These are phyloP conservation scores for Steinernema carpocapsae DNA, from an alignment of 2,888 invertebrate species.

Conservation along the genomic window DNA sequence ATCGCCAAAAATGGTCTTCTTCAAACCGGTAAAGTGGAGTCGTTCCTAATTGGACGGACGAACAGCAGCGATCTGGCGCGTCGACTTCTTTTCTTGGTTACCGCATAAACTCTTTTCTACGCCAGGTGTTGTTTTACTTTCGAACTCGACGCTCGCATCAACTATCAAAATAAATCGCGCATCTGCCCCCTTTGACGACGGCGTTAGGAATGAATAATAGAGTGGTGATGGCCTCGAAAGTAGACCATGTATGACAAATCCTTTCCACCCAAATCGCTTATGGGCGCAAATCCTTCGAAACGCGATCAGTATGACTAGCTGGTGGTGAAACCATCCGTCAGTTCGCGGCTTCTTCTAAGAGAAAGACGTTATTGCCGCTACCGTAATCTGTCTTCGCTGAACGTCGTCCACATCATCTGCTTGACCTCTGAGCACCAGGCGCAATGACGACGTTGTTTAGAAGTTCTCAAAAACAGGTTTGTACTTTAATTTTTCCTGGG, in stretches of 20 bases:
- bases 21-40: conserved; percentile 7
- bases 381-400: neutral
- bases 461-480: conserved; percentile 30
- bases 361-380: neutral
- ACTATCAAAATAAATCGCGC: conserved; percentile 9
- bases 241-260: conserved; percentile 34
- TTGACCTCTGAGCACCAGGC: no score
- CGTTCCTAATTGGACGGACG: neutral
- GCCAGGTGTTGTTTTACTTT: conserved; percentile 12
- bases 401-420: neutral
- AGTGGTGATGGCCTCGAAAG: conserved; percentile 27
- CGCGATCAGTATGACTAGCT: conserved; percentile 31
- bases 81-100: no score
- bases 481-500: conserved; percentile 2
- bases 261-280: conserved; percentile 34
- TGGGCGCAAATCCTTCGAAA: conserved; percentile 28
- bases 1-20: neutral
- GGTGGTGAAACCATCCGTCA: conserved; percentile 2
- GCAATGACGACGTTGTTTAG: conserved; percentile 26
- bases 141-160: neutral
- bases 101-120: neutral
- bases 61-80: neutral
- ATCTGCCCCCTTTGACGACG: conserved; percentile 1
- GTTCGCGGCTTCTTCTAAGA: conserved; percentile 15
- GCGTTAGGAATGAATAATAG: conserved; percentile 1